Evolutionary conservation across 2,113 vertebrate genomes (phyloP).

Genomic region (Emydura subglobosa): DNA sequence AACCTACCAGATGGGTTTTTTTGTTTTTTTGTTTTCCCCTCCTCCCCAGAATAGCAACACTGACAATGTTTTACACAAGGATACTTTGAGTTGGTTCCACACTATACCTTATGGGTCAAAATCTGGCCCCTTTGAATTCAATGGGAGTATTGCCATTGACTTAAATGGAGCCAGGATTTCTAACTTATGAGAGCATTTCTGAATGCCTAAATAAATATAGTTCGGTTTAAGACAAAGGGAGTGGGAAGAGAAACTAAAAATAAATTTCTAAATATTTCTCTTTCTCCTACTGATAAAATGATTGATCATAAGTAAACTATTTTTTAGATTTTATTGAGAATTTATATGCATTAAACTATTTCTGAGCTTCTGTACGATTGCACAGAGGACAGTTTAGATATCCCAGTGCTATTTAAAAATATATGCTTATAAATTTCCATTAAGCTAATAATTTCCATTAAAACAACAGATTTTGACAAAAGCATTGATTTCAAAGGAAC

Average conservation of each 20-base stretch:
- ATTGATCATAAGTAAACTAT: constrained; percentile 5
- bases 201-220: not conserved
- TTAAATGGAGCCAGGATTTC: not conserved
- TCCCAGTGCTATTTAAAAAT: constrained; percentile 8
- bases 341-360: constrained; percentile 45
- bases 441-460: constrained; percentile 41
- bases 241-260: not conserved
- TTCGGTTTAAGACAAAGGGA: not conserved
- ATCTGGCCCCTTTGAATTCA: not conserved
- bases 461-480: constrained; percentile 47
- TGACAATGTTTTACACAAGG: not conserved
- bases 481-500: constrained; percentile 1
- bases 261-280: constrained; percentile 8
- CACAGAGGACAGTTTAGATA: not conserved
- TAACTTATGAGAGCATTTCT: not conserved
- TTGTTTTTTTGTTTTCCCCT: no score
- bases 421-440: not conserved
- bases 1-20: not conserved
- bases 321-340: constrained; percentile 1
- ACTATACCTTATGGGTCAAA: not conserved
- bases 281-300: not conserved
- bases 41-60: not conserved
- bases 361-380: not conserved
- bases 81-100: not conserved
- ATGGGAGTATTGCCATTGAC: not conserved